Evolutionary conservation across 2,797 vertebrate genomes (phyloP).

Genomic region (Trachurus trachurus): DNA sequence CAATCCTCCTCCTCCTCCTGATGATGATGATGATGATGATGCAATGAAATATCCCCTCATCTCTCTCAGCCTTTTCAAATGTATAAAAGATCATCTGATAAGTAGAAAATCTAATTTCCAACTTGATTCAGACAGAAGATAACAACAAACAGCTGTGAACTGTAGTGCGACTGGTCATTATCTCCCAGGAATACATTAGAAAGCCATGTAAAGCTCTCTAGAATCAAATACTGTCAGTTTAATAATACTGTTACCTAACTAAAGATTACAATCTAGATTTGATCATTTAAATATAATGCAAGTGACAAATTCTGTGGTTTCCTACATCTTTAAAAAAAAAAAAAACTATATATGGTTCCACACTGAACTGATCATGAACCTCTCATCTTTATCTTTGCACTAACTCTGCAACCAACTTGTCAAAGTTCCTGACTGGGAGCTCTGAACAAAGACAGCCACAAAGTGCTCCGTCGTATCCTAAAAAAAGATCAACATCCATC

Average conservation of each 20-base stretch:
- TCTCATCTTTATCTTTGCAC: conserved; percentile 5
- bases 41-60: conserved; percentile 39
- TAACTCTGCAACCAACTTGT: conserved; percentile 24
- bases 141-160: conserved; percentile 66
- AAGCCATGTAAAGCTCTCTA: conserved; percentile 1
- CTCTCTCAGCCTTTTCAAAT: conserved; percentile 33
- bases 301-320: neutral
- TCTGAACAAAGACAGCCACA: conserved; percentile 63
- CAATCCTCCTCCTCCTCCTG: conserved; percentile 26
- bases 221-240: conserved; percentile 3
- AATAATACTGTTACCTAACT: conserved; percentile 6
- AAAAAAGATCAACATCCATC: conserved; percentile 63
- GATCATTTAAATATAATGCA: neutral
- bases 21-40: conserved; percentile 32
- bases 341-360: neutral
- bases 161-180: conserved; percentile 44
- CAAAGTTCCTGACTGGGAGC: conserved; percentile 44
- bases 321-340: no score
- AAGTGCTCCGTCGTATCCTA: conserved; percentile 76
- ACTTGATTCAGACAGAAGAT: conserved; percentile 52
- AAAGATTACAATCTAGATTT: neutral
- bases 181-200: conserved; percentile 15
- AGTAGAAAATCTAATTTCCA: conserved; percentile 51
- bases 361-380: neutral
- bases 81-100: conserved; percentile 66